These are phyloP conservation scores for Plagiodera versicolora DNA, from an alignment of 2,888 invertebrate species.

Conservation along the genomic window DNA sequence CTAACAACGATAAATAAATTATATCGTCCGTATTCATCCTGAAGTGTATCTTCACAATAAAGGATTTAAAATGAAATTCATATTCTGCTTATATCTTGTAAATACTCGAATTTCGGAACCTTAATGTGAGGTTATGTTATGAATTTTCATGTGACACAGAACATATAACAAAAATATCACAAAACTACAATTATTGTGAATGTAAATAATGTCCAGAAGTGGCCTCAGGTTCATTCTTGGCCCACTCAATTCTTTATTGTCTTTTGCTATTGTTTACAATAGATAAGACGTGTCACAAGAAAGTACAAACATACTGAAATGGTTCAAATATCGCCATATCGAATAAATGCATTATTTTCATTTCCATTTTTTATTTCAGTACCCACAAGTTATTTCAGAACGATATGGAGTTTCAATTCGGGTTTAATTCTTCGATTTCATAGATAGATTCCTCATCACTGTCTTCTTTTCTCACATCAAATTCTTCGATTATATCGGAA, in stretches of 20 bases:
- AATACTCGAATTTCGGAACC: too few species aligned
- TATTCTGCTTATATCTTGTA: too few species aligned
- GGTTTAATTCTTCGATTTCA: constrained; percentile 37
- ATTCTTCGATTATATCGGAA: constrained; percentile 22
- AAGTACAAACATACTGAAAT: too few species aligned
- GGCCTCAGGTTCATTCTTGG: too few species aligned
- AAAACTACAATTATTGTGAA: not conserved
- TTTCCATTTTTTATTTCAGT: too few species aligned
- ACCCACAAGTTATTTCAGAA: not conserved
- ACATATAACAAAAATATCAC: not conserved
- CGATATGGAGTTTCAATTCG: not conserved
- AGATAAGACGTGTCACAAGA: too few species aligned
- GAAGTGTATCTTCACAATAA: not conserved
- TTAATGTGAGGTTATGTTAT: not conserved
- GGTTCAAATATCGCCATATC: too few species aligned
- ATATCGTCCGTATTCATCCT: constrained; percentile 73
- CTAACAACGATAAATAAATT: constrained; percentile 68
- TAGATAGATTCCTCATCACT: constrained; percentile 37
- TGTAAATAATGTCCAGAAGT: too few species aligned
- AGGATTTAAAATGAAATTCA: too few species aligned
- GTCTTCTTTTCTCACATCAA: constrained; percentile 18
- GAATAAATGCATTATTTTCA: too few species aligned
- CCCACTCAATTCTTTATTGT: too few species aligned
- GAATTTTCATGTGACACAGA: not conserved
- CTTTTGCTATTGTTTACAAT: too few species aligned